phyloP scores from a whole-genome alignment of 2,113 vertebrate genomes.

The Erythrolamprus reginae region DNA sequence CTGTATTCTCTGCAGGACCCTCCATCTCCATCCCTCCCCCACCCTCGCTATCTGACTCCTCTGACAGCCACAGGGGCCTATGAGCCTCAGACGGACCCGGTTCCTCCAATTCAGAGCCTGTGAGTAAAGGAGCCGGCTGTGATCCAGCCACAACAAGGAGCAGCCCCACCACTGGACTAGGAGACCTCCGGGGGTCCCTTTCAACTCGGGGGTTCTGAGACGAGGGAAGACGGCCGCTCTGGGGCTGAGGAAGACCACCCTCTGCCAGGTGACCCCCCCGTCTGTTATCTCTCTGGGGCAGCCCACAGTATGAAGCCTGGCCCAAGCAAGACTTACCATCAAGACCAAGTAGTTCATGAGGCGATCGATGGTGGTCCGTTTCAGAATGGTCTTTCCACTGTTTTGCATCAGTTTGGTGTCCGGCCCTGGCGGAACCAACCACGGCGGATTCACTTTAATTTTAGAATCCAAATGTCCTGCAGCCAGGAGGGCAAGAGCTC shows the following conservation, averaged over 20 bases:
- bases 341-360: constrained; percentile 90
- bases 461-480: neutral
- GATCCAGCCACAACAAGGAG: too few species aligned
- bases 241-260: neutral
- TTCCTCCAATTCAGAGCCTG: too few species aligned
- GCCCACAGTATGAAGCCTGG: neutral
- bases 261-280: neutral
- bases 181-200: neutral
- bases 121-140: too few species aligned
- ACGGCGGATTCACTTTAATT: neutral
- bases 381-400: constrained; percentile 83
- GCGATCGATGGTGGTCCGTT: constrained; percentile 84
- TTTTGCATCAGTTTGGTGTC: constrained; percentile 98
- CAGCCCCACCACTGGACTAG: too few species aligned
- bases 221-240: neutral
- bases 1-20: too few species aligned
- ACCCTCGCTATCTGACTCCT: too few species aligned
- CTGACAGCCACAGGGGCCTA: too few species aligned
- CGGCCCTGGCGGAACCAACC: constrained; percentile 70
- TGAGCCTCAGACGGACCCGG: too few species aligned
- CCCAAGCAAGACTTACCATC: constrained; percentile 71
- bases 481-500: neutral
- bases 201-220: neutral
- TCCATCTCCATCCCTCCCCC: too few species aligned
- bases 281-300: neutral